Evolutionary conservation across 2,113 vertebrate species (phyloP).

Genomic region (Silurus meridionalis): DNA sequence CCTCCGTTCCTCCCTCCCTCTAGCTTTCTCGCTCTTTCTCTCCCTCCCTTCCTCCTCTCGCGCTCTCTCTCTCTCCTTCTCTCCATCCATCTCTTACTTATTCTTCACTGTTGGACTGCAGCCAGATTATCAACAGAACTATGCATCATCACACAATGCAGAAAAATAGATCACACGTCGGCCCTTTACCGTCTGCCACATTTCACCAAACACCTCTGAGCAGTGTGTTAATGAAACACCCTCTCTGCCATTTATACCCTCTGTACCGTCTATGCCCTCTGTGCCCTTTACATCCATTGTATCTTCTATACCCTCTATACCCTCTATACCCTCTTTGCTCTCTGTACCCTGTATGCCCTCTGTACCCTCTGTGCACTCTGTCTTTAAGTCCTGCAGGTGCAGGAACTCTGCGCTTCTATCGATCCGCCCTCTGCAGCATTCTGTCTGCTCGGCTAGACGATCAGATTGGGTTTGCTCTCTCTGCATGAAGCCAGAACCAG

Average conservation of each 20-base stretch:
- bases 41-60: not conserved
- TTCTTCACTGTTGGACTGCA: not conserved
- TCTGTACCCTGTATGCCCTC: too few relatives aligned
- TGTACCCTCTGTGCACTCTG: not conserved
- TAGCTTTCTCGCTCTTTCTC: not conserved
- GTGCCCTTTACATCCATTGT: too few relatives aligned
- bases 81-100: not conserved
- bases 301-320: too few relatives aligned
- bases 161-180: not conserved
- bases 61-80: too few relatives aligned
- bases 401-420: not conserved
- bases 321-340: too few relatives aligned
- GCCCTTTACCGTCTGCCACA: not conserved
- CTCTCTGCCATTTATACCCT: too few relatives aligned
- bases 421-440: not conserved
- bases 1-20: not conserved
- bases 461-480: slow-evolving; percentile 1
- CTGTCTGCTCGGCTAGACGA: not conserved
- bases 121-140: not conserved
- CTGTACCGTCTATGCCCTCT: too few relatives aligned
- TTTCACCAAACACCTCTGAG: not conserved
- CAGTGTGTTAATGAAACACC: not conserved
- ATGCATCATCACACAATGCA: not conserved
- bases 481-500: slow-evolving; percentile 26
- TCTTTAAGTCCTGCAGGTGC: not conserved